phyloP scores from a whole-genome alignment of 2,797 vertebrate species.

The Sebastes nivosus region DNA sequence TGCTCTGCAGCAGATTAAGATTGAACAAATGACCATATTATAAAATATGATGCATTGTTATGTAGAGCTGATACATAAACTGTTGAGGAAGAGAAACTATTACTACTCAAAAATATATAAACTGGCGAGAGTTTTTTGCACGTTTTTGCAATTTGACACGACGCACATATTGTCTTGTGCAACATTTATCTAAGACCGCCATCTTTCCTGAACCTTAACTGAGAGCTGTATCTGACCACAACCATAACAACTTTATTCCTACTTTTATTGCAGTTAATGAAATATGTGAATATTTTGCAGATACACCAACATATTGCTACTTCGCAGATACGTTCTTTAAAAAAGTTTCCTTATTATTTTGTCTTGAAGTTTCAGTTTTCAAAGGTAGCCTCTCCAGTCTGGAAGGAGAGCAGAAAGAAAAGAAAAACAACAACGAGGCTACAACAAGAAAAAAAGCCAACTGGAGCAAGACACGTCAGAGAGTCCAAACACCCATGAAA shows the following conservation, averaged over 20 bases:
- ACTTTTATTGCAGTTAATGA: not conserved
- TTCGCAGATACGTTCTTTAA: not conserved
- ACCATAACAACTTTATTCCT: not conserved
- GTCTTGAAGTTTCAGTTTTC: not conserved
- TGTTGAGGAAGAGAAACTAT: too few relatives aligned
- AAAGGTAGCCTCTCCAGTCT: not conserved
- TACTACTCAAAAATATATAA: not conserved
- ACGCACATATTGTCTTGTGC: not conserved
- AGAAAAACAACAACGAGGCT: not conserved
- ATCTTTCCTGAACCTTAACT: not conserved
- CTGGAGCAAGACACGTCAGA: not conserved
- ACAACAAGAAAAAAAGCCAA: not conserved
- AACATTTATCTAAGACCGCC: not conserved
- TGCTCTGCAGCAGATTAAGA: not conserved
- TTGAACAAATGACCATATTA: not conserved
- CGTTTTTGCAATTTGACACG: too few relatives aligned
- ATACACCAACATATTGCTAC: not conserved
- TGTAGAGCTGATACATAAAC: too few relatives aligned
- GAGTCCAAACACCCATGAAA: not conserved
- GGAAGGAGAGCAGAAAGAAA: not conserved
- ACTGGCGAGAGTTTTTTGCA: too few relatives aligned
- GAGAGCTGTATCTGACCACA: not conserved
- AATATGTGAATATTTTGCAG: not conserved
- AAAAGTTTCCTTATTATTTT: not conserved
- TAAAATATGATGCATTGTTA: not conserved